Base-by-base conservation (phyloP, 2,888 invertebrate genomes). In the Diarsia dahlii region DNA sequence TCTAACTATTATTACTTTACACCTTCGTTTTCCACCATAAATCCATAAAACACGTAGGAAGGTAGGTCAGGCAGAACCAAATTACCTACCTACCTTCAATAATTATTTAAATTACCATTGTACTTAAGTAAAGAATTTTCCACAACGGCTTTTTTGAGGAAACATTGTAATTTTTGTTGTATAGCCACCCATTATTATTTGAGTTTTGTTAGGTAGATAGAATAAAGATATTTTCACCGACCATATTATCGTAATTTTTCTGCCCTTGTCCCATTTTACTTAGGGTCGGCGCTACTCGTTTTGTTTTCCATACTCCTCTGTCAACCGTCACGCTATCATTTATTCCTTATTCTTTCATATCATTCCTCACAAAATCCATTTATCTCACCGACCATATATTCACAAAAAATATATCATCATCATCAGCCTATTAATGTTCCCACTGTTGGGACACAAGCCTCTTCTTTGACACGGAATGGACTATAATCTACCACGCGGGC, bases 1-100 rank as follows among this genome's bases (percentile, higher is more conserved):
- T 48, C 12, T 15, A 28, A 81, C 46, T 81, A n/a, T 58, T 68
- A 68, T 79, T 65, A 82, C 60, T 78, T 39, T 56, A 52, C 39
- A 56, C 52, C 39, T 60, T 23, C 9, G 23, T 48, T 45, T 65
- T 39, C 45, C 10, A n/a, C n/a, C 23, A 52, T 45, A 82, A 39
- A 58, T 20, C 18, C 13, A 68, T 76, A 64, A 76, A 58, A 64
- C 18, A 63, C 48, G 48, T 48, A 39, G 52, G n/a, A 34, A 23
- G 45, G 18, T 64, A 58, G 63, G 63, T 45, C 45, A 28, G 28
- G n/a, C 54, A 20, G 50, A 34, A 64, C 50, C 12, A 34, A 71
- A 50, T 64, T 34, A 56, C 9, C 34, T 62, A 62, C 20, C 62
- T 62, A 62, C 62, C 39, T 63, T 63, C 15, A 63, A 63, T 63